Evolutionary conservation across 2,888 invertebrate species (phyloP), one percentile per base, ranked within the genome.

Genomic region (Leucophora obtusa): DNA sequence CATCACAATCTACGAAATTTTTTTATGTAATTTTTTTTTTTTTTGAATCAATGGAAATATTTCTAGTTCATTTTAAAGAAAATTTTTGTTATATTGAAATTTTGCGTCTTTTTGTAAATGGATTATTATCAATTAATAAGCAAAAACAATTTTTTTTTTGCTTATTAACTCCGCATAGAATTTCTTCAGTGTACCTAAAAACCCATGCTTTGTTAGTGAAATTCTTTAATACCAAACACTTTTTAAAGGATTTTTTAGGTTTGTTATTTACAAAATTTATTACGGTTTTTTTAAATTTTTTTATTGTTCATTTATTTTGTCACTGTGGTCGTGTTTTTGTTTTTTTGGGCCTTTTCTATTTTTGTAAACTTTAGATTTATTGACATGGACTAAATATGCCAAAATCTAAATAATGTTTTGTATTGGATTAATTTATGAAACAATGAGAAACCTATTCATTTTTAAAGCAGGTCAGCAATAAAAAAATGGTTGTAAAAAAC

Each of bases 271-370:
- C n/a, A 73, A 15, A 79, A 69, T 73, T 79, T 79, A 79, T 79
- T 73, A 53, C 15, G 24, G 56, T 69, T 43, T 50, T 35, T 69
- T 69, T 43, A 17, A 35, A 43, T 71, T 18, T 60, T 24, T 66
- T 50, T 50, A 38, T 68, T 71, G 71, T 62, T 43, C 51, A 71
- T 80, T 79, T 75, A 35, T 63, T 68, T 62, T 80, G 71, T 80
- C 79, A 72, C 71, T 62, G 43, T 62, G 62, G 60, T 62, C 60
- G 33, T 53, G 47, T 17, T n/a, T 17, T 59, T 51, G 11, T 47
- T 33, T 28, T 60, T 28, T 35, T 8, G 17, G 43, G 43, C 43
- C 38, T 38, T 60, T 35, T 43, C 4, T 66, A 15, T 17, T 62
- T 28, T 21, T 63, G n/a, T 51, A 54, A 66, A 65, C 15, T 63